phyloP scores from a whole-genome alignment of 2,797 vertebrate species.

The Bryconaethiops microstoma region DNA sequence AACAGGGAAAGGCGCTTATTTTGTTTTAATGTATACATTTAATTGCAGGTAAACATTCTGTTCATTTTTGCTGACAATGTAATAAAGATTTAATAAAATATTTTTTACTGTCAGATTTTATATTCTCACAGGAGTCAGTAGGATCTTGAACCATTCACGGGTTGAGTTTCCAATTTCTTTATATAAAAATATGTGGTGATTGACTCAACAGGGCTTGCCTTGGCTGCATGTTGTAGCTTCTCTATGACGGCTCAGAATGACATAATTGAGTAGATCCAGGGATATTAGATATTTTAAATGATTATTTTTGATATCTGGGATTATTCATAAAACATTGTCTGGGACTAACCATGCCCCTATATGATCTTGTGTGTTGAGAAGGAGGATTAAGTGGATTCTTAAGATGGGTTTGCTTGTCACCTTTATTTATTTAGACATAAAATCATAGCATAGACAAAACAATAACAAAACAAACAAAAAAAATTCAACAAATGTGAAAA shows the following conservation, averaged over 20 bases:
- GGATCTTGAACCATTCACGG: no score
- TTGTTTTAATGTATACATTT: conserved; percentile 31
- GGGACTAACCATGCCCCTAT: no score
- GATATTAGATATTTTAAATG: no score
- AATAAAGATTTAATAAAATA: conserved; percentile 33
- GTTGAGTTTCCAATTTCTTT: no score
- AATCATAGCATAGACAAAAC: conserved; percentile 2
- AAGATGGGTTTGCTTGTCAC: background rate
- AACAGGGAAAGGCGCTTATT: conserved; percentile 22
- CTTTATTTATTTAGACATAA: conserved; percentile 38
- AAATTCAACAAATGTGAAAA: background rate
- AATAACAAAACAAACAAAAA: conserved; percentile 1
- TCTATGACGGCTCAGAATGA: no score
- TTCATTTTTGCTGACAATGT: conserved; percentile 47
- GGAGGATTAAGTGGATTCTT: background rate
- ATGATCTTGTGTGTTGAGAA: background rate
- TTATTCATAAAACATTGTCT: no score
- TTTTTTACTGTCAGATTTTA: conserved; percentile 29
- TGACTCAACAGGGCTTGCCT: no score
- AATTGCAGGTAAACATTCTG: conserved; percentile 38
- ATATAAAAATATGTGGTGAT: no score
- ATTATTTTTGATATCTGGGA: no score
- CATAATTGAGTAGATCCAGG: no score
- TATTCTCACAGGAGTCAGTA: background rate
- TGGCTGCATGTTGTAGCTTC: no score